Base-by-base conservation (phyloP, 2,113 vertebrate species). In the Romanogobio albipinnatus region DNA sequence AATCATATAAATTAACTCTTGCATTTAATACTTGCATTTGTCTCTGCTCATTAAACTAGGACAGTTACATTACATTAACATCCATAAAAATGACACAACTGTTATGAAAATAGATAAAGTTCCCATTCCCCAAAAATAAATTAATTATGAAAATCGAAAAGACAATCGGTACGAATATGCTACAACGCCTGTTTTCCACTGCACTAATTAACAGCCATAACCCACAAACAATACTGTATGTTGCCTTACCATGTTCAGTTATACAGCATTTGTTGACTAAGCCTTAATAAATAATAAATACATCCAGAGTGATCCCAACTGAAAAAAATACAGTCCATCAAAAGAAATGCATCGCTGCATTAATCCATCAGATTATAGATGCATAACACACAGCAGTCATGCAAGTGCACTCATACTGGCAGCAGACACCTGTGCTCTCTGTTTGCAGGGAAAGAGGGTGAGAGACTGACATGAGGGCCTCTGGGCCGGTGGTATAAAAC, bases 401-500 rank as follows among this genome's bases (percentile, higher is more conserved):
- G 29, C 17, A 22, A 68, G 64, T 9, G 17, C 8, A 68, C 17
- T 39, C 66, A 68, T 17, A 17, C 33, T 43, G 66, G 4, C 76
- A 58, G 75, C 3, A 24, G 1, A 22, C 88, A 87, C 78, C 78
- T 88, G 76, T 80, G 86, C 29, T 85, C 77, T 62, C 19, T 22
- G n/a, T 80, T 71, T 81, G 13, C 29, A n/a, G 45, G 49, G 66
- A 66, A 66, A 9, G 51, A 47, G 36, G 33, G 19, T 77, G 29
- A 75, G 71, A 78, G 66, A 66, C 61, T 86, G 81, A 87, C 86
- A 74, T 22, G 9, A 39, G 56, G 76, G 4, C n/a, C 86, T 86
- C 39, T 79, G 73, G 83, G 88, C 51, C 39, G 7, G 47, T 43
- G 26, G 26, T 36, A 43, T 39, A 36, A 76, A 61, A 49, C 36